A percentile compares a stretch with the other conserved stretches of the same genome.
phyloP scores from a whole-genome alignment of 2,888 invertebrate species.

The Dasysyrphus tricinctus region DNA sequence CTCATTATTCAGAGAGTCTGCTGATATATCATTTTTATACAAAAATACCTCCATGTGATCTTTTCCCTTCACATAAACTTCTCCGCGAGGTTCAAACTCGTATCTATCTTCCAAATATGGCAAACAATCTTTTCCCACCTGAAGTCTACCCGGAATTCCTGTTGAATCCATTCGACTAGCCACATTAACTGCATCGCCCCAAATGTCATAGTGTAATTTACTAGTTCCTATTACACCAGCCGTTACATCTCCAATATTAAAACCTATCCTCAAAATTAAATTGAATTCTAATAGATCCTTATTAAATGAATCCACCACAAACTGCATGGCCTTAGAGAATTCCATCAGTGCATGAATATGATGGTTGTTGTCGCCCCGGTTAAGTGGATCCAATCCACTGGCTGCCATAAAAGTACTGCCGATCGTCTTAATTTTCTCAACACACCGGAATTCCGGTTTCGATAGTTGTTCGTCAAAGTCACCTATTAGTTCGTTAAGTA shows the following conservation, averaged over 20 bases:
- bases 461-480: slow-evolving; percentile 97
- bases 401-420: slow-evolving; percentile 99
- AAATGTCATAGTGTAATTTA: slow-evolving; percentile 98
- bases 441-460: slow-evolving; percentile 91
- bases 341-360: slow-evolving; percentile 95
- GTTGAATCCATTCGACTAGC: slow-evolving; percentile 99
- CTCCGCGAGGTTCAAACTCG: slow-evolving; percentile 95
- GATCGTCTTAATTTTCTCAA: slow-evolving; percentile 99
- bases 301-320: slow-evolving; percentile 93
- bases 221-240: slow-evolving; percentile 98
- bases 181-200: slow-evolving; percentile 99
- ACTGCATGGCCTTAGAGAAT: slow-evolving; percentile 96
- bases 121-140: slow-evolving; percentile 91
- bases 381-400: slow-evolving; percentile 94
- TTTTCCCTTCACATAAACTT: slow-evolving; percentile 98
- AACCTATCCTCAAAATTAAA: slow-evolving; percentile 93
- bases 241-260: slow-evolving; percentile 97
- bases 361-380: slow-evolving; percentile 88
- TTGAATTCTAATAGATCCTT: slow-evolving; percentile 95
- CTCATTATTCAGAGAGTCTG: slow-evolving; percentile 17
- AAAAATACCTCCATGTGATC: slow-evolving; percentile 97
- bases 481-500: slow-evolving; percentile 97
- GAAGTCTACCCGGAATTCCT: slow-evolving; percentile 93
- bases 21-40: slow-evolving; percentile 81
- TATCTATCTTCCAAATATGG: slow-evolving; percentile 89